Percentiles rank a stretch among this genome's conserved stretches.
phyloP scores from a whole-genome alignment of 1,140 invertebrate species.

The Oryzaephilus surinamensis region DNA sequence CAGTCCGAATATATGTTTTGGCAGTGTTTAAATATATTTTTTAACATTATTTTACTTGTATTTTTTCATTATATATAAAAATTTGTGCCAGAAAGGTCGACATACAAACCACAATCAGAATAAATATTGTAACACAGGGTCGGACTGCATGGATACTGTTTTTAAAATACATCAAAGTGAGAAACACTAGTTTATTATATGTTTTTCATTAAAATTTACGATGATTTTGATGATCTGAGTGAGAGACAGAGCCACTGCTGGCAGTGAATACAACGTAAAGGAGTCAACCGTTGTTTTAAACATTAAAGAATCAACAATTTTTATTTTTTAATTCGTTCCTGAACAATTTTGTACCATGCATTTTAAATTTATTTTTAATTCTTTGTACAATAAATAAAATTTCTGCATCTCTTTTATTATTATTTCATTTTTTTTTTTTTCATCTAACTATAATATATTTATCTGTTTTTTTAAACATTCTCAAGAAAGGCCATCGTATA shows the following conservation, averaged over 20 bases:
- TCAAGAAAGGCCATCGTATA: not conserved
- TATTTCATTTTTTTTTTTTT: not conserved
- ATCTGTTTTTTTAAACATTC: not conserved
- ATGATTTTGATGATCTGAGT: conserved; percentile 16
- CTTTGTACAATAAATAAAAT: conserved; percentile 27
- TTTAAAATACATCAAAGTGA: conserved; percentile 23
- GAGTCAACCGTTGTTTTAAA: conserved; percentile 27
- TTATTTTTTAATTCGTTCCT: too few species aligned
- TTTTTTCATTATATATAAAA: too few species aligned
- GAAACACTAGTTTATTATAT: conserved; percentile 11
- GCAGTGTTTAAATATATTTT: conserved; percentile 25
- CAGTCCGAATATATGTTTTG: conserved; percentile 32
- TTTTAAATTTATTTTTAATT: conserved; percentile 28
- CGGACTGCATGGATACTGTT: conserved; percentile 15
- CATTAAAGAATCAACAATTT: too few species aligned
- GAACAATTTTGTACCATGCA: conserved; percentile 33
- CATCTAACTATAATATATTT: not conserved
- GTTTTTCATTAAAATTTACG: conserved; percentile 13
- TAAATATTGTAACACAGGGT: conserved; percentile 7
- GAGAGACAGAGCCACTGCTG: conserved; percentile 34
- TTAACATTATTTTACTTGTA: too few species aligned
- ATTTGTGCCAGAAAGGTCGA: conserved; percentile 13
- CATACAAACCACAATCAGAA: too few species aligned
- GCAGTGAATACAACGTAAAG: conserved; percentile 26
- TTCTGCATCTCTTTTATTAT: too few species aligned